These are phyloP conservation scores for Baccha elongata DNA, from an alignment of 2,888 invertebrate species.

Conservation along the genomic window DNA sequence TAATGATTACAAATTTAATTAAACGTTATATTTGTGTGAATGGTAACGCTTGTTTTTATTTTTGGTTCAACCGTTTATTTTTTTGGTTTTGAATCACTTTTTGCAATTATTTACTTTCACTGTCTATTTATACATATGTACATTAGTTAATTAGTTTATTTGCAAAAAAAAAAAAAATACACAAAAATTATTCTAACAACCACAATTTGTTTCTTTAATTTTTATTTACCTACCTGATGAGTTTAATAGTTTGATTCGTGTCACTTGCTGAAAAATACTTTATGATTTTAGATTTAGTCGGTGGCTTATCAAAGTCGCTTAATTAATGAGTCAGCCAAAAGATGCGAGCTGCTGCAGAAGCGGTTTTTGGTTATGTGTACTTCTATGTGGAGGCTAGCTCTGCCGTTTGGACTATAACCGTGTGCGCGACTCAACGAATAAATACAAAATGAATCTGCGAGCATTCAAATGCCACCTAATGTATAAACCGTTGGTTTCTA, in stretches of 20 bases:
- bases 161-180: no score
- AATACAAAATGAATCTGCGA: conserved; percentile 68
- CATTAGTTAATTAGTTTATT: no score
- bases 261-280: conserved; percentile 26
- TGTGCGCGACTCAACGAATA: conserved; percentile 61
- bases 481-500: conserved; percentile 33
- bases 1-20: conserved; percentile 38
- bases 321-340: conserved; percentile 31
- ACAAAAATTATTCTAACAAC: not conserved
- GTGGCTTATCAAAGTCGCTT: conserved; percentile 8
- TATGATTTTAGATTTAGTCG: conserved; percentile 3
- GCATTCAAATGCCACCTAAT: conserved; percentile 66
- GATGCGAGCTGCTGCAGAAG: conserved; percentile 31
- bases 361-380: conserved; percentile 11
- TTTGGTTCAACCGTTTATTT: no score
- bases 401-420: conserved; percentile 34
- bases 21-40: conserved; percentile 9
- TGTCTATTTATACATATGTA: no score
- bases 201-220: not conserved
- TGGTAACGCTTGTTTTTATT: conserved; percentile 8
- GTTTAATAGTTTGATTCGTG: conserved; percentile 23
- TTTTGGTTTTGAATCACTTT: not conserved
- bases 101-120: conserved; percentile 1
- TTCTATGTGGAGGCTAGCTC: conserved; percentile 15
- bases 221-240: conserved; percentile 53